Evolutionary conservation across 2,113 vertebrate genomes (phyloP), one percentile per base, ranked within the genome.

Genomic region (Dicerorhinus sumatrensis): DNA sequence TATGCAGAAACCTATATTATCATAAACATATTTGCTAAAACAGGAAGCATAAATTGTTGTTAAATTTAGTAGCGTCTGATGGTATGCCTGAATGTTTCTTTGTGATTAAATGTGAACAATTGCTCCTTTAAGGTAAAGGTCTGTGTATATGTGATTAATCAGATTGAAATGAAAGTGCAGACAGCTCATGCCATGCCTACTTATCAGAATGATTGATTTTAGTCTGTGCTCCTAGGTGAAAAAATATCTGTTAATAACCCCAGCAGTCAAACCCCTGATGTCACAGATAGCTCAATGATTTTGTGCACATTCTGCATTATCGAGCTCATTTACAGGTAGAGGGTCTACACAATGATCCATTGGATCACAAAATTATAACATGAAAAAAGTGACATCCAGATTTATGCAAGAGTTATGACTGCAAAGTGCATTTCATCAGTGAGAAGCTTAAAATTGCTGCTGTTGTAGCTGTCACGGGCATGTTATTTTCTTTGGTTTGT

Each of bases 121-220:
- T 98, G 98, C 98, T 99, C 98, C 99, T 99, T 98, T 99, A 99
- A 99, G 98, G 99, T 99, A 98, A 99, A 99, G 98, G 99, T 99
- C 98, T 99, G 98, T 96, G 98, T 98, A 97, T 94, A 92, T 97
- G 98, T 98, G 98, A 99, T 99, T 99, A 99, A 99, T 99, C 99
- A 99, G 98, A 98, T 98, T 98, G 98, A 98, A 99, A 98, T 99
- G 99, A 98, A 99, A 99, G 98, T 99, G 97, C 54, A 97, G 99
- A 98, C 99, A 98, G 98, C 98, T 99, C 98, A 96, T 97, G 98
- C 98, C 98, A 98, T 99, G 98, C 98, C 98, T 99, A 97, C 98
- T 99, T 99, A 99, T 99, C 98, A 98, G 97, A 98, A 98, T 99
- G 99, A 99, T 99, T 99, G 99, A 99, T 99, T 99, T 99, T 98